Percentiles rank a stretch among this genome's conserved stretches.
Conservation (phyloP, 2,797 vertebrate species). For the Nannoperca australis region DNA sequence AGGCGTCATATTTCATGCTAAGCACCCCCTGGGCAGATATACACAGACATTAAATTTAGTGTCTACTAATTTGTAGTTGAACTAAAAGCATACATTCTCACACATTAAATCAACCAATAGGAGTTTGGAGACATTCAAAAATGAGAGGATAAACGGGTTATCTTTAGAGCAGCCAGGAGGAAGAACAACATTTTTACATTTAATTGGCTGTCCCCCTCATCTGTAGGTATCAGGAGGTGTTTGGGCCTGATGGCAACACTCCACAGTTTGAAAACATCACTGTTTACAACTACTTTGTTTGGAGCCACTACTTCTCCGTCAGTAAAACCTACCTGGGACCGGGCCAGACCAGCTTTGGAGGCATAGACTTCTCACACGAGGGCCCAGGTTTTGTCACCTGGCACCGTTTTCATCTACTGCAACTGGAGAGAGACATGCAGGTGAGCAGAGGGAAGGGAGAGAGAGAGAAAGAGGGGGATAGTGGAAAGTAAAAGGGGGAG, state of each 20-base stretch:
- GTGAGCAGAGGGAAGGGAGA: constrained; percentile 68
- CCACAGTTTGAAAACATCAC: constrained; percentile 94
- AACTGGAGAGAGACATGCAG: constrained; percentile 96
- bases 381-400: constrained; percentile 97
- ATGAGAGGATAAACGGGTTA: neutral
- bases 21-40: neutral
- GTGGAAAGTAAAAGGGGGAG: neutral
- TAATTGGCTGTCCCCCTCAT: constrained; percentile 9
- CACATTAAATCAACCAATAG: neutral
- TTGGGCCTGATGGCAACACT: constrained; percentile 90
- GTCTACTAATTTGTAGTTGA: neutral
- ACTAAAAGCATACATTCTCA: neutral
- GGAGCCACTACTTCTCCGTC: constrained; percentile 97
- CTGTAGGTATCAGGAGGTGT: constrained; percentile 87
- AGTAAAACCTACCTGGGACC: constrained; percentile 93
- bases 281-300: constrained; percentile 97
- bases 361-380: constrained; percentile 96
- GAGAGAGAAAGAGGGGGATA: no score
- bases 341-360: constrained; percentile 91
- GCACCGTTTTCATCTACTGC: constrained; percentile 95
- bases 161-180: neutral
- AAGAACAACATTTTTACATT: constrained; percentile 12
- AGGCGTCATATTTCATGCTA: constrained; percentile 7
- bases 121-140: neutral
- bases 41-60: constrained; percentile 14